These are phyloP conservation scores for Acropternis orthonyx DNA, from an alignment of 2,797 vertebrate species.

Conservation along the genomic window DNA sequence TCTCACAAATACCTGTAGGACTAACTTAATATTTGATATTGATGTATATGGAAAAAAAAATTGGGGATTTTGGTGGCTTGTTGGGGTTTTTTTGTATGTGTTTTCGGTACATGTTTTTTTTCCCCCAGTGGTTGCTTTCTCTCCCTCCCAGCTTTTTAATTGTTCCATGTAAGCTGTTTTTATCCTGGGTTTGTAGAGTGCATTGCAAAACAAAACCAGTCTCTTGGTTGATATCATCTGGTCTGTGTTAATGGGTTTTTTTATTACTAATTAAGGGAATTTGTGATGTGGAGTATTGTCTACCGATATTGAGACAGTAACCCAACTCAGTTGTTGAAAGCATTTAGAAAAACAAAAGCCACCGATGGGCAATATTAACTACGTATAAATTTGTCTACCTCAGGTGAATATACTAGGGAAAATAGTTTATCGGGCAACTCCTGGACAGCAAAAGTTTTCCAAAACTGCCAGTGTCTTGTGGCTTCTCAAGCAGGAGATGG, in stretches of 20 bases:
- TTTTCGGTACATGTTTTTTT: neutral
- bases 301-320: neutral
- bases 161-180: neutral
- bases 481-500: slow-evolving; percentile 95
- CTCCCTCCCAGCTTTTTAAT: neutral
- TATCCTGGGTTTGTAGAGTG: neutral
- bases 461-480: slow-evolving; percentile 93
- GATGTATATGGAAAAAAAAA: neutral
- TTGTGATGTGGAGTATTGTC: neutral
- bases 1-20: neutral
- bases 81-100: neutral
- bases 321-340: neutral
- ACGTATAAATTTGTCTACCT: neutral
- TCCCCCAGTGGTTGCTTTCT: neutral
- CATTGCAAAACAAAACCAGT: neutral
- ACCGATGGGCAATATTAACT: neutral
- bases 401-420: slow-evolving; percentile 90
- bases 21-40: neutral
- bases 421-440: slow-evolving; percentile 86
- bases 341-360: neutral
- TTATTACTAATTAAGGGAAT: neutral
- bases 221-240: neutral
- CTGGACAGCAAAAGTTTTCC: slow-evolving; percentile 90
- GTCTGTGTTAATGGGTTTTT: neutral
- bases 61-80: neutral